phyloP scores from a whole-genome alignment of 2,888 invertebrate genomes.

The Drosophila algonquin region DNA sequence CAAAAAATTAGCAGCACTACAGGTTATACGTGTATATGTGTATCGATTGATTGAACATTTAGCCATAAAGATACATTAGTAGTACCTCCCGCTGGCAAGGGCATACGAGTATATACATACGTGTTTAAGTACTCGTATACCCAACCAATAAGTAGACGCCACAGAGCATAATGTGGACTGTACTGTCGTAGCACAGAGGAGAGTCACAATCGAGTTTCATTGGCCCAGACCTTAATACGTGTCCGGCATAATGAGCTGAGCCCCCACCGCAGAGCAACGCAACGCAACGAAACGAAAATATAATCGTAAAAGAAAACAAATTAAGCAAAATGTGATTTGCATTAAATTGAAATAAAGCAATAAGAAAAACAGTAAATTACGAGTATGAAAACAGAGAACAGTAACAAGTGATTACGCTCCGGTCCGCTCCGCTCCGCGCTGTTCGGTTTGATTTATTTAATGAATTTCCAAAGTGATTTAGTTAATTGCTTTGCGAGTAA shows the following conservation, averaged over 20 bases:
- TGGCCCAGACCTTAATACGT: slow-evolving; percentile 81
- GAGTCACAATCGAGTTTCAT: slow-evolving; percentile 54
- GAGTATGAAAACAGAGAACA: background rate
- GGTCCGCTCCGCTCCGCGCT: background rate
- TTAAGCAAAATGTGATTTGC: slow-evolving; percentile 48
- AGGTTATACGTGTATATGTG: background rate
- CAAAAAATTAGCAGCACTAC: background rate
- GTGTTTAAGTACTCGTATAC: background rate
- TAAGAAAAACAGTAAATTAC: slow-evolving; percentile 9
- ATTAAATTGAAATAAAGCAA: slow-evolving; percentile 43
- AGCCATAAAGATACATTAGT: background rate
- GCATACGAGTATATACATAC: background rate
- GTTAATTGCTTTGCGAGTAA: slow-evolving; percentile 31
- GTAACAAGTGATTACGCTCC: slow-evolving; percentile 8
- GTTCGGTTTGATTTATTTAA: slow-evolving; percentile 26
- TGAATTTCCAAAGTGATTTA: slow-evolving; percentile 34
- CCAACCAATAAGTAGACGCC: slow-evolving; percentile 1
- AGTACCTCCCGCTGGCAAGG: background rate
- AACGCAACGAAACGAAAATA: slow-evolving; percentile 5
- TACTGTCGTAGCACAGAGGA: no score
- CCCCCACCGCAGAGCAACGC: background rate
- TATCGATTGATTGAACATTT: background rate
- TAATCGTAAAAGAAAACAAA: slow-evolving; percentile 23
- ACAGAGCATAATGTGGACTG: slow-evolving; percentile 16
- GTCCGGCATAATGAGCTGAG: slow-evolving; percentile 47